Conservation (phyloP, 2,797 vertebrate genomes). For the Phrynocephalus forsythii region DNA sequence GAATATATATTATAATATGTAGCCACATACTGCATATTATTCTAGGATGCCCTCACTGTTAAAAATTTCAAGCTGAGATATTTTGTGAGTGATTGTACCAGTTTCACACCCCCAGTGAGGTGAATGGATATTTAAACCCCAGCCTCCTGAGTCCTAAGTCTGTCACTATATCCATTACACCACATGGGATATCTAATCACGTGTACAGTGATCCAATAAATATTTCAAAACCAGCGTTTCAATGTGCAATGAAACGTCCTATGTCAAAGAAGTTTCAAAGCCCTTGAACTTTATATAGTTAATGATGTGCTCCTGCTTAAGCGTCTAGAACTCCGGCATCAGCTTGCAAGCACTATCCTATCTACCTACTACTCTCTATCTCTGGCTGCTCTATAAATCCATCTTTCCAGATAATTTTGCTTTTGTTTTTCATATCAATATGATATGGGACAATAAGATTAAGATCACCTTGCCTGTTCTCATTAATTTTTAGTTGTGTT, state of each 20-base stretch:
- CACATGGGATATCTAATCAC: background rate
- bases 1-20: constrained; percentile 28
- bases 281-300: constrained; percentile 45
- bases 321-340: constrained; percentile 18
- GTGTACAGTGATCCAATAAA: constrained; percentile 35
- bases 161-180: background rate
- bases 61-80: too few relatives aligned
- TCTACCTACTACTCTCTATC: constrained; percentile 25
- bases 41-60: too few relatives aligned
- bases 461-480: too few relatives aligned
- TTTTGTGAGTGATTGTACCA: too few relatives aligned
- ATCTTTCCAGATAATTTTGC: constrained; percentile 18
- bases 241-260: constrained; percentile 31
- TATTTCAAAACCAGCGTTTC: background rate
- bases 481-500: too few relatives aligned
- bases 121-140: too few relatives aligned
- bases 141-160: too few relatives aligned
- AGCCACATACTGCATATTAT: background rate
- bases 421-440: constrained; percentile 12
- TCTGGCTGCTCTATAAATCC: constrained; percentile 50
- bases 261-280: constrained; percentile 38
- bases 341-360: constrained; percentile 32
- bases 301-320: constrained; percentile 29
- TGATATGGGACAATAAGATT: too few relatives aligned
- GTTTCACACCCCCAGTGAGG: too few relatives aligned